phyloP scores from a whole-genome alignment of 1,140 invertebrate species.

The Drosophila subpulchrella region DNA sequence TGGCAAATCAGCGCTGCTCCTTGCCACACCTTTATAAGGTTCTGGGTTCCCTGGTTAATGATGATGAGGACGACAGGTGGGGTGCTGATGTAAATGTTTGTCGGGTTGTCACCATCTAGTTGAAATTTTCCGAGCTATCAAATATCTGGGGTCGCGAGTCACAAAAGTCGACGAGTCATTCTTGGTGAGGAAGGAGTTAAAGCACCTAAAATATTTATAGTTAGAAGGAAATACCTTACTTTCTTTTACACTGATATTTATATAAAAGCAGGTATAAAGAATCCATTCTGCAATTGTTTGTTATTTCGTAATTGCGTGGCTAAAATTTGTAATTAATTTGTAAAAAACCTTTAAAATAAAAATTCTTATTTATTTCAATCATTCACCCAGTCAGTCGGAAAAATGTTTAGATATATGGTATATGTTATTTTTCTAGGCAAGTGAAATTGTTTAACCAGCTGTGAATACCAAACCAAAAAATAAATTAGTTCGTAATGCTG shows the following conservation, averaged over 20 bases:
- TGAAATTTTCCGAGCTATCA: conserved; percentile 29
- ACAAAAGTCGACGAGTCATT: conserved; percentile 24
- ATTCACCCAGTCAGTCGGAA: not conserved
- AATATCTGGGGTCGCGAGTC: conserved; percentile 18
- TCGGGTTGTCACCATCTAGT: conserved; percentile 25
- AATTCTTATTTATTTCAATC: not conserved
- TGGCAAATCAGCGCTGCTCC: conserved; percentile 39
- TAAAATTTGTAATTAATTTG: no score
- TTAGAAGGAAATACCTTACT: not conserved
- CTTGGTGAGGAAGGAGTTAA: not conserved
- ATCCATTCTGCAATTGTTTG: no score
- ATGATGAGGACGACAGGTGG: conserved; percentile 29
- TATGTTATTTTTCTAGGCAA: not conserved
- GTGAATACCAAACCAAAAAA: conserved; percentile 5
- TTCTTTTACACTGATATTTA: not conserved
- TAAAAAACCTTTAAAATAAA: not conserved
- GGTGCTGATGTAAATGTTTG: conserved; percentile 19
- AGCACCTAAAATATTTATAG: not conserved
- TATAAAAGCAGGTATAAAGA: not conserved
- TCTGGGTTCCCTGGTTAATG: conserved; percentile 39
- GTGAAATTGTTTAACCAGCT: not conserved
- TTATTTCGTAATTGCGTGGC: no score
- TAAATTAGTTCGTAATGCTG: not conserved
- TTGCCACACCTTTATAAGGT: conserved; percentile 27
- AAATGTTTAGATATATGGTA: not conserved